Conservation (phyloP, 2,888 invertebrate species). For the Acronicta aceris region DNA sequence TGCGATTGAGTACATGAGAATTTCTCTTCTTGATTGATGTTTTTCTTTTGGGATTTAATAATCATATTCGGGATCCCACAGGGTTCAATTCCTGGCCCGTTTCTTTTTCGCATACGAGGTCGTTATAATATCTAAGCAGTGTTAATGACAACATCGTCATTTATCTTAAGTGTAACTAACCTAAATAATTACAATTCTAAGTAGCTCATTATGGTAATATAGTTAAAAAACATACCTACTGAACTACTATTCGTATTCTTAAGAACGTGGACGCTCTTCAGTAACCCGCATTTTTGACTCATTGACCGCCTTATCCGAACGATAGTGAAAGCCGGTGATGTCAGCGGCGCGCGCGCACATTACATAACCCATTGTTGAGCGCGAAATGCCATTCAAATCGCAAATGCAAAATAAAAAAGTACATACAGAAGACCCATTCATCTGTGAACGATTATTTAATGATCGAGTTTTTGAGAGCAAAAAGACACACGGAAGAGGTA, state of each 20-base stretch:
- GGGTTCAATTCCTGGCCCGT: constrained; percentile 2
- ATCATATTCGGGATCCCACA: neutral
- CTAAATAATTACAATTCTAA: neutral
- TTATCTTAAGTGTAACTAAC: neutral
- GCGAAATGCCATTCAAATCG: constrained; percentile 27
- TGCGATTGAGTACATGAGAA: no score
- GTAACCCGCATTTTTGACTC: constrained; percentile 58
- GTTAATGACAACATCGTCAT: no score
- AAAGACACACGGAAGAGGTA: no score
- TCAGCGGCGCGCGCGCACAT: constrained; percentile 49
- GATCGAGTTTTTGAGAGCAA: neutral
- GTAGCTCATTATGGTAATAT: neutral
- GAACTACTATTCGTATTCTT: constrained; percentile 11
- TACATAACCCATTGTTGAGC: constrained; percentile 53
- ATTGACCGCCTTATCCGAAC: constrained; percentile 54
- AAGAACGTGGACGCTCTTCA: constrained; percentile 11
- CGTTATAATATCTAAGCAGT: no score
- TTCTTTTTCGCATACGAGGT: neutral
- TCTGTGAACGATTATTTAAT: neutral
- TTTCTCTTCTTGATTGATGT: no score
- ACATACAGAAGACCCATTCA: constrained; percentile 5
- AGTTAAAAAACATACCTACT: neutral
- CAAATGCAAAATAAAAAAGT: constrained; percentile 34
- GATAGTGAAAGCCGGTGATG: constrained; percentile 57
- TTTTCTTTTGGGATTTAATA: neutral